Percentiles rank a stretch among this genome's conserved stretches.
These are phyloP conservation scores for Coilia nasus DNA, from an alignment of 2,797 vertebrate genomes.

Conservation along the genomic window DNA sequence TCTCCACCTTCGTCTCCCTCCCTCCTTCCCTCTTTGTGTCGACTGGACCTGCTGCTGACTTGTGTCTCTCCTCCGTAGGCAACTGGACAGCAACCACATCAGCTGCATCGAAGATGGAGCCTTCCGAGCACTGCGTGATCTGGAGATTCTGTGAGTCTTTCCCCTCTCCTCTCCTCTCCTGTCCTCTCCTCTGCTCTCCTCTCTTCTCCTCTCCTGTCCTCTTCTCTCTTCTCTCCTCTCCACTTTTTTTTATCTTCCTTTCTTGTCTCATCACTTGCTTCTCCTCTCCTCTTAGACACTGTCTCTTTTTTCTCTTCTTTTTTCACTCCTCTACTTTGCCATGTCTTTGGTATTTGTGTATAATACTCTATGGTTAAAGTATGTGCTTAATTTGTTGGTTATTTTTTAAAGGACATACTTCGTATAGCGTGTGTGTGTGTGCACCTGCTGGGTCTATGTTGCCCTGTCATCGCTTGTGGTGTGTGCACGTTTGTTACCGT, in stretches of 20 bases:
- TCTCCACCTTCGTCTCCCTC: constrained; percentile 42
- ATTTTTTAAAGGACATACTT: background rate
- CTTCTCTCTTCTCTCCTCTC: constrained; percentile 25
- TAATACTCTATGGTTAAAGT: background rate
- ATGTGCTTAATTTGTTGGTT: background rate
- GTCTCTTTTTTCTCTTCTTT: too few relatives aligned
- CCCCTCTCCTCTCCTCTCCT: constrained; percentile 39
- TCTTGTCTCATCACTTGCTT: constrained; percentile 18
- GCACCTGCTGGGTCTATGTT: constrained; percentile 37
- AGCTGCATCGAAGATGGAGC: constrained; percentile 99
- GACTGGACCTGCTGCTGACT: constrained; percentile 54
- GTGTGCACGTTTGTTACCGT: constrained; percentile 16
- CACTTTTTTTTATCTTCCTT: constrained; percentile 30
- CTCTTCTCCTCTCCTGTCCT: constrained; percentile 32
- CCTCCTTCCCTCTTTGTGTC: constrained; percentile 53
- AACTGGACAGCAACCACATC: constrained; percentile 95
- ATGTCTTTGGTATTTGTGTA: constrained; percentile 25
- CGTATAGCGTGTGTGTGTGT: background rate
- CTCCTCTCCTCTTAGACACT: too few relatives aligned
- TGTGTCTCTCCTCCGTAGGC: constrained; percentile 59
- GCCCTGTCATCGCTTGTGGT: constrained; percentile 25
- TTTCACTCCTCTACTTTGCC: constrained; percentile 19
- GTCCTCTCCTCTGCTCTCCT: constrained; percentile 39
- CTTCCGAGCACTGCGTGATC: constrained; percentile 97
- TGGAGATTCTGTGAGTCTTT: constrained; percentile 98